phyloP scores from a whole-genome alignment of 2,888 invertebrate species.

The Liopterus haemorrhoidalis region DNA sequence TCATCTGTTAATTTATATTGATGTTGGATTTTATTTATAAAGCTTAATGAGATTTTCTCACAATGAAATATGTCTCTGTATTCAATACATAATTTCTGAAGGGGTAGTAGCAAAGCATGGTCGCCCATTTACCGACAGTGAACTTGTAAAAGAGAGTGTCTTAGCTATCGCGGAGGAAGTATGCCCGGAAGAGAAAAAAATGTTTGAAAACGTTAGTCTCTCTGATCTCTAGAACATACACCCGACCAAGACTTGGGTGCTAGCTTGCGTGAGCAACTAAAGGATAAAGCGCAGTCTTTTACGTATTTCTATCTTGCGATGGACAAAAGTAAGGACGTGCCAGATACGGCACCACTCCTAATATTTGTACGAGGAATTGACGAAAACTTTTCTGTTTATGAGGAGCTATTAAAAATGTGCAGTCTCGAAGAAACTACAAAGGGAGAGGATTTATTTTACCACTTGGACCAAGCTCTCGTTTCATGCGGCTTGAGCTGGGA shows the following conservation, averaged over 20 bases:
- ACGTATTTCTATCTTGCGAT: constrained; percentile 29
- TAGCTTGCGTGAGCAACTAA: constrained; percentile 30
- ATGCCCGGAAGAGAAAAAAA: constrained; percentile 20
- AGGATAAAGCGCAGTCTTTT: constrained; percentile 26
- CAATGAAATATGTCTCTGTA: too few species aligned
- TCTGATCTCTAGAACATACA: constrained; percentile 14
- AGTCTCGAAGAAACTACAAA: constrained; percentile 3
- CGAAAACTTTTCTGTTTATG: constrained; percentile 11
- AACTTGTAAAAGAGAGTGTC: constrained; percentile 9
- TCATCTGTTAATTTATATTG: too few species aligned
- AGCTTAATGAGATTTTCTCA: constrained; percentile 18
- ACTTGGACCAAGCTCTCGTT: constrained; percentile 8
- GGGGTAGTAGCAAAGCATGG: too few species aligned
- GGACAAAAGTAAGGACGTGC: constrained; percentile 32
- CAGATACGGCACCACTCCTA: constrained; percentile 18
- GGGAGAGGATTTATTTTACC: constrained; percentile 10
- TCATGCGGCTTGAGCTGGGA: constrained; percentile 5
- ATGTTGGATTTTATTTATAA: constrained; percentile 13
- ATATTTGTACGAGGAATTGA: constrained; percentile 18
- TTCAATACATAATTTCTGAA: too few species aligned
- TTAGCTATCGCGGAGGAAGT: constrained; percentile 17
- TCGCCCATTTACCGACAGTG: constrained; percentile 15
- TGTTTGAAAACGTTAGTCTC: constrained; percentile 8
- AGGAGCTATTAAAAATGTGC: constrained; percentile 8
- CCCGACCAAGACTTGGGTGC: constrained; percentile 26